Evolutionary conservation across 1,140 invertebrate species (phyloP).

Genomic region (Trissolcus basalis): DNA sequence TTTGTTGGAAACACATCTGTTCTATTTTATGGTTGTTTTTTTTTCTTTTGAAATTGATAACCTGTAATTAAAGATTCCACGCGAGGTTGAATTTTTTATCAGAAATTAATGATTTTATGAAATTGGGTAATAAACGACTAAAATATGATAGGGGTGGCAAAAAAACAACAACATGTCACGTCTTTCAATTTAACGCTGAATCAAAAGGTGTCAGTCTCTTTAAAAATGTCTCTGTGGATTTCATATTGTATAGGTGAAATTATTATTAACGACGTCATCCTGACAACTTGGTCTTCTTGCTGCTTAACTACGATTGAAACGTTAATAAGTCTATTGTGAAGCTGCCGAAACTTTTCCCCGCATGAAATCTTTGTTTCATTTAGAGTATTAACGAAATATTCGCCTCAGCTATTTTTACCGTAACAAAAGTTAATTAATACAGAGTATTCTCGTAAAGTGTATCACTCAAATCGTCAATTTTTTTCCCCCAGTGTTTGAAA

Average conservation of each 20-base stretch:
- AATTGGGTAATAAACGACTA: too few relatives aligned
- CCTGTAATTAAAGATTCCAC: too few relatives aligned
- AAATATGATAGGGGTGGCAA: too few relatives aligned
- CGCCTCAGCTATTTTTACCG: constrained; percentile 1
- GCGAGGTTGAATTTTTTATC: too few relatives aligned
- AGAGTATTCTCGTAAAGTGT: too few relatives aligned
- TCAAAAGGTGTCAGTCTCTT: neutral
- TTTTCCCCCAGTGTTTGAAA: neutral
- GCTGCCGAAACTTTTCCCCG: constrained; percentile 43
- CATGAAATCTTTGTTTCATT: neutral
- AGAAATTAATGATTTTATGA: too few relatives aligned
- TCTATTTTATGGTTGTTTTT: neutral
- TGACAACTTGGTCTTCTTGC: neutral
- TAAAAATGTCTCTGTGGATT: neutral
- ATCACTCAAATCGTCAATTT: too few relatives aligned
- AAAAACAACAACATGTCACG: too few relatives aligned
- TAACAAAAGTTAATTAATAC: neutral
- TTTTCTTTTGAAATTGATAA: neutral
- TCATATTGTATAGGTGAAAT: constrained; percentile 61
- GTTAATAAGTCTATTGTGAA: constrained; percentile 64
- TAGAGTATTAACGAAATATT: neutral
- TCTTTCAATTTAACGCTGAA: neutral
- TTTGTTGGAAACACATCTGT: neutral
- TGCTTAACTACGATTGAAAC: constrained; percentile 64
- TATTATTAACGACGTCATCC: constrained; percentile 63